These are phyloP conservation scores for Australoheros scitulus DNA, from an alignment of 2,113 vertebrate species.

Conservation along the genomic window DNA sequence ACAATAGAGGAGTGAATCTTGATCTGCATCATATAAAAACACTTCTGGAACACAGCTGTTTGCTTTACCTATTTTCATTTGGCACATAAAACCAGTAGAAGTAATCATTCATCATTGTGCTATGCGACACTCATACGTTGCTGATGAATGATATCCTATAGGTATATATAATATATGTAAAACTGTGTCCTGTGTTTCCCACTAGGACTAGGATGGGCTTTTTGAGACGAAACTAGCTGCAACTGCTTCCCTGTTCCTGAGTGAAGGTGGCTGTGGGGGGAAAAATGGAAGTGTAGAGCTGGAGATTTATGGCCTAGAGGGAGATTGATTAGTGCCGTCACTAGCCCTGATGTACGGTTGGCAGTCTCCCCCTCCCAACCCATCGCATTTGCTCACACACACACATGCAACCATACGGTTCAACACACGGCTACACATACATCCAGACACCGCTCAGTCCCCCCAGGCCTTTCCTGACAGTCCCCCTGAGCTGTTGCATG, in stretches of 20 bases:
- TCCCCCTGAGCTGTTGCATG: constrained; percentile 74
- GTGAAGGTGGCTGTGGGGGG: constrained; percentile 68
- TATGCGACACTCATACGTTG: constrained; percentile 61
- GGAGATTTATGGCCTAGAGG: constrained; percentile 81
- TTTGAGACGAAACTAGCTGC: constrained; percentile 65
- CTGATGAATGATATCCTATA: constrained; percentile 66
- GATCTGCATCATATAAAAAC: constrained; percentile 63
- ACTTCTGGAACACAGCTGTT: constrained; percentile 50
- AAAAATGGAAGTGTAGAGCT: constrained; percentile 55
- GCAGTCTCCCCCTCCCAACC: constrained; percentile 70
- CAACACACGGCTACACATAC: constrained; percentile 62
- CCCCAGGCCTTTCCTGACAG: constrained; percentile 71
- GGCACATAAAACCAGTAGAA: constrained; percentile 54
- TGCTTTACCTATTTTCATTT: constrained; percentile 54
- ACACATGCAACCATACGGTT: constrained; percentile 47
- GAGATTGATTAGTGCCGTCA: constrained; percentile 84
- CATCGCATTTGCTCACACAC: constrained; percentile 62
- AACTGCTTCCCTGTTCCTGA: constrained; percentile 62
- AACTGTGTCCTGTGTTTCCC: not conserved
- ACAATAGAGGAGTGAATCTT: constrained; percentile 46
- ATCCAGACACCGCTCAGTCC: constrained; percentile 62
- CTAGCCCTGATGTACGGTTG: constrained; percentile 81
- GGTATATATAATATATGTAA: not conserved
- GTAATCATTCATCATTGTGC: constrained; percentile 75
- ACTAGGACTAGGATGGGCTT: constrained; percentile 30